phyloP scores from a whole-genome alignment of 2,113 vertebrate genomes.

The Leptocoma aspasia region DNA sequence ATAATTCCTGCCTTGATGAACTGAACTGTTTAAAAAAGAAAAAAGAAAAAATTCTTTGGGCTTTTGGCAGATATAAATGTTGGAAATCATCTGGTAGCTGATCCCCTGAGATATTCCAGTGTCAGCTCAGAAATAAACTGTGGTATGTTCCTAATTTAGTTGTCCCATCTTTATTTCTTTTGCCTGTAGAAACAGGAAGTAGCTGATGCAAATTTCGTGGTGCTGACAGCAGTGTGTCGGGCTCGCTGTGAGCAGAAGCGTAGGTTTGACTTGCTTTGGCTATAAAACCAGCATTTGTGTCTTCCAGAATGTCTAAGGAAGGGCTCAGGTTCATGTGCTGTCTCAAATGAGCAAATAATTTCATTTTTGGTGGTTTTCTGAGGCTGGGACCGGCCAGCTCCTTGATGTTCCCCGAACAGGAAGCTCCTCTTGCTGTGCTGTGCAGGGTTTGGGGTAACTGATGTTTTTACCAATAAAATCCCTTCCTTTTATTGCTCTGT shows the following conservation, averaged over 20 bases:
- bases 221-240: background rate
- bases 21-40: background rate
- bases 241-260: background rate
- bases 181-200: conserved; percentile 46
- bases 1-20: background rate
- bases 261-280: background rate
- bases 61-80: background rate
- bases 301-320: background rate
- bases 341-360: background rate
- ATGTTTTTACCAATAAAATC: background rate
- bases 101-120: conserved; percentile 32
- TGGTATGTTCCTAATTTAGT: conserved; percentile 56
- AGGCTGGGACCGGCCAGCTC: background rate
- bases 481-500: background rate
- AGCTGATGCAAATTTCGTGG: background rate
- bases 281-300: background rate
- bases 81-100: conserved; percentile 15
- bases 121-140: conserved; percentile 45
- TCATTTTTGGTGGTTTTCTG: background rate
- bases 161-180: conserved; percentile 12
- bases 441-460: background rate
- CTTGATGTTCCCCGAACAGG: background rate
- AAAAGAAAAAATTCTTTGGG: background rate
- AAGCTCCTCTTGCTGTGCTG: background rate
- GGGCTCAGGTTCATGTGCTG: background rate